Conservation (phyloP, 1,140 invertebrate genomes). For the Zaprionus lachaisei region DNA sequence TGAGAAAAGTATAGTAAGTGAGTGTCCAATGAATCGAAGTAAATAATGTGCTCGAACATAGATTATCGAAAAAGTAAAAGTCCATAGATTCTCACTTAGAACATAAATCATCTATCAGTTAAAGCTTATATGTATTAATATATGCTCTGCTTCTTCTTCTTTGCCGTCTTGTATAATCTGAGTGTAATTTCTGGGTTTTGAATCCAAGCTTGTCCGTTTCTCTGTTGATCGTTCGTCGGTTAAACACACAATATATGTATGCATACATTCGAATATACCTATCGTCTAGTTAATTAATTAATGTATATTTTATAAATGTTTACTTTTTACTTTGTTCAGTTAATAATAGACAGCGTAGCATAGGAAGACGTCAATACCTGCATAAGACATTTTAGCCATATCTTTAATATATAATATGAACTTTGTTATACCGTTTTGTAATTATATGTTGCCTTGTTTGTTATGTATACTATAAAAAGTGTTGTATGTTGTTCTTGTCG, state of each 20-base stretch:
- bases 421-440: constrained; percentile 66
- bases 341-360: constrained; percentile 85
- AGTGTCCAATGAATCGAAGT: neutral
- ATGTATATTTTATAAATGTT: constrained; percentile 72
- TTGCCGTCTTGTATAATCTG: constrained; percentile 26
- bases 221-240: constrained; percentile 15
- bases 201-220: constrained; percentile 8
- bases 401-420: constrained; percentile 79
- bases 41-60: constrained; percentile 15
- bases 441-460: constrained; percentile 39
- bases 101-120: constrained; percentile 52
- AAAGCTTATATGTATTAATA: constrained; percentile 29
- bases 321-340: constrained; percentile 61
- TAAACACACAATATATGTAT: constrained; percentile 38
- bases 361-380: constrained; percentile 85
- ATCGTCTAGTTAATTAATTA: constrained; percentile 40
- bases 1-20: neutral
- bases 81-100: constrained; percentile 58
- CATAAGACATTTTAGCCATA: constrained; percentile 85
- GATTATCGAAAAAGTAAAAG: constrained; percentile 39
- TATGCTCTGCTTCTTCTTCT: constrained; percentile 5
- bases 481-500: constrained; percentile 33
- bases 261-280: constrained; percentile 51
- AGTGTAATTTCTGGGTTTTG: constrained; percentile 17
- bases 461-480: constrained; percentile 56